A percentile compares a stretch with the other conserved stretches of the same genome.
Evolutionary conservation across 2,113 vertebrate species (phyloP).

Genomic region (Platichthys stellatus): DNA sequence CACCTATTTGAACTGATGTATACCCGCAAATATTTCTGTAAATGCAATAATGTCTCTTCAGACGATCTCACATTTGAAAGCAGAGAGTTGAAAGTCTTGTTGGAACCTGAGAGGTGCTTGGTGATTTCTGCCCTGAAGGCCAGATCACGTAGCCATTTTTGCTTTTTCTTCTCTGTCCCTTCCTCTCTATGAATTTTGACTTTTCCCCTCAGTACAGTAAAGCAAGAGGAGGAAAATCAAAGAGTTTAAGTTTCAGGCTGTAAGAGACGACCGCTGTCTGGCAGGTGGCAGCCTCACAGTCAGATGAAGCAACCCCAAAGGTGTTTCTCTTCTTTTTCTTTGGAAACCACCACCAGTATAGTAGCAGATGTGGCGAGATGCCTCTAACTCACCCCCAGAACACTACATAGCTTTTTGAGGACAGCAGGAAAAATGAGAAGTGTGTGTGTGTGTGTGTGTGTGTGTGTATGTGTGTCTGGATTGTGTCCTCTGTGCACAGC

Average conservation of each 20-base stretch:
- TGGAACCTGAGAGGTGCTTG: not conserved
- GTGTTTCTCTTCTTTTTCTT: constrained; percentile 18
- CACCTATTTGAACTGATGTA: too few species aligned
- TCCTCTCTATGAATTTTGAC: not conserved
- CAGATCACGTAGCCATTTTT: not conserved
- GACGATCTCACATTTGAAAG: not conserved
- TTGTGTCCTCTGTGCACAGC: constrained; percentile 16
- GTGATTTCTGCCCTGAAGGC: not conserved
- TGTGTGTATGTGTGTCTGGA: constrained; percentile 16
- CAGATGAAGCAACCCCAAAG: constrained; percentile 14
- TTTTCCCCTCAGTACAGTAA: not conserved
- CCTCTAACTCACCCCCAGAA: not conserved
- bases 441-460: constrained; percentile 6
- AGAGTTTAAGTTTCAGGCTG: constrained; percentile 8
- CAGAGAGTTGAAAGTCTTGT: not conserved
- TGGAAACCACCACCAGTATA: not conserved
- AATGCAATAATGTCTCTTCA: not conserved
- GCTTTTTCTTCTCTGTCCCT: not conserved
- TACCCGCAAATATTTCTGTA: too few species aligned
- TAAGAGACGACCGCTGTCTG: constrained; percentile 29
- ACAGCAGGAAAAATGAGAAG: constrained; percentile 42
- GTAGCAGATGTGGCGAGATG: not conserved
- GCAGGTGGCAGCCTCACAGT: constrained; percentile 1
- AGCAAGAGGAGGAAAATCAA: not conserved
- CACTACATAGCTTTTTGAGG: constrained; percentile 17